phyloP scores from a whole-genome alignment of 2,797 vertebrate species.

The Echeneis naucrates region DNA sequence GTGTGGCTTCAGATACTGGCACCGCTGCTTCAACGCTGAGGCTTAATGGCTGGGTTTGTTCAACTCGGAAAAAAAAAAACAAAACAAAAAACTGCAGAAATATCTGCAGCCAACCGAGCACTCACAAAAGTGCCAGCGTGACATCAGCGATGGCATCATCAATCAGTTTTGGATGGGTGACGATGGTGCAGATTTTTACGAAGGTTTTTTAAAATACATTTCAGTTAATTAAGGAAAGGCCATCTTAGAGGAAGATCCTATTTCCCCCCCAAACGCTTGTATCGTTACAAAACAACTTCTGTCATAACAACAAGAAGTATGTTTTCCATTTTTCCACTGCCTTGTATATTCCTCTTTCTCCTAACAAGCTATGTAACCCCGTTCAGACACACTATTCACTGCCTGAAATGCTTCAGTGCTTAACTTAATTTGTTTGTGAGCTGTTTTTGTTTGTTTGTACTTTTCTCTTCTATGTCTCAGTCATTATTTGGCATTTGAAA shows the following conservation, averaged over 20 bases:
- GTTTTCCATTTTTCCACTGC: conserved; percentile 34
- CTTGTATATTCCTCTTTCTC: conserved; percentile 45
- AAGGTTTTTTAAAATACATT: conserved; percentile 41
- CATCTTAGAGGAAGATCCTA: conserved; percentile 22
- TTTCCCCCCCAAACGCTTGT: conserved; percentile 65
- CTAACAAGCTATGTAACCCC: conserved; percentile 37
- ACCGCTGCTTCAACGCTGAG: conserved; percentile 32
- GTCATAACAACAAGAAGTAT: conserved; percentile 28
- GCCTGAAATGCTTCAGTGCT: conserved; percentile 44
- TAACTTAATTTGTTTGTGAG: conserved; percentile 51
- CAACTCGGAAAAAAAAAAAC: conserved; percentile 59
- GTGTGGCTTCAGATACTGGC: conserved; percentile 42
- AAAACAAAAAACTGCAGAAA: conserved; percentile 61
- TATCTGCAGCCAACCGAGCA: conserved; percentile 46
- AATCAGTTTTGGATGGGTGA: conserved; percentile 49
- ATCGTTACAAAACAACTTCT: conserved; percentile 42
- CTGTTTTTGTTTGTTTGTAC: not conserved
- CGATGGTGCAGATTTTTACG: conserved; percentile 36
- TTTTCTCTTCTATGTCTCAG: conserved; percentile 18
- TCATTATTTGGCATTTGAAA: conserved; percentile 55
- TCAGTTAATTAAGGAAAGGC: conserved; percentile 29
- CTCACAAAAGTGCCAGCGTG: conserved; percentile 38
- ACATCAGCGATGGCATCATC: conserved; percentile 47
- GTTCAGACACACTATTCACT: conserved; percentile 49
- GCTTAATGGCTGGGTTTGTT: conserved; percentile 43